Conservation (phyloP, 2,797 vertebrate genomes). For the Cirrhinus mrigala region DNA sequence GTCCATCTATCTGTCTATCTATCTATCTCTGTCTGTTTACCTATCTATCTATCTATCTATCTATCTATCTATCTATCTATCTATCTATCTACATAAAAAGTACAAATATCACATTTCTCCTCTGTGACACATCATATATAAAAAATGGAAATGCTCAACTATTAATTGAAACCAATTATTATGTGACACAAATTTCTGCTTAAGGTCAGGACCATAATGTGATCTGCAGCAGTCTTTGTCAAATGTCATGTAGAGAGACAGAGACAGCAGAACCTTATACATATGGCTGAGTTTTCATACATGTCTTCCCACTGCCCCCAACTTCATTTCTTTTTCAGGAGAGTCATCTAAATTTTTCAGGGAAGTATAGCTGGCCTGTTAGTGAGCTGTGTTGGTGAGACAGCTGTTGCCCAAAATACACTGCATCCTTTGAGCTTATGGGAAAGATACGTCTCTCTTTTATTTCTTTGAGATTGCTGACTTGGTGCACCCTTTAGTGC, state of each 20-base stretch:
- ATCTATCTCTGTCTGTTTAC: no score
- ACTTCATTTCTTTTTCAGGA: conserved; percentile 72
- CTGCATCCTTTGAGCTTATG: not conserved
- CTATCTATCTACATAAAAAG: not conserved
- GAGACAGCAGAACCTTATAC: conserved; percentile 33
- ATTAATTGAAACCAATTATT: not conserved
- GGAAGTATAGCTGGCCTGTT: conserved; percentile 58
- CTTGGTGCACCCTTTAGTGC: not conserved
- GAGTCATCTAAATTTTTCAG: conserved; percentile 75
- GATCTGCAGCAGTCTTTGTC: not conserved
- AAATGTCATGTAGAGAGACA: not conserved
- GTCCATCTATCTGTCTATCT: no score
- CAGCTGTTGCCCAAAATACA: conserved; percentile 59
- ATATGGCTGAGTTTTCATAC: conserved; percentile 20
- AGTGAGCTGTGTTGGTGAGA: conserved; percentile 62
- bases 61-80: not conserved
- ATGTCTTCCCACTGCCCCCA: conserved; percentile 27
- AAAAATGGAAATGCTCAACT: no score
- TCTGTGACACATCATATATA: not conserved
- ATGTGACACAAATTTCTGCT: not conserved
- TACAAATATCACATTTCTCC: not conserved
- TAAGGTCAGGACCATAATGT: not conserved
- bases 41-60: not conserved
- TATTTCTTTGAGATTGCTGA: conserved; percentile 33
- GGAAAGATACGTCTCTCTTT: not conserved